These are phyloP conservation scores for Drosophila nr. perissopoda DNA, from an alignment of 2,888 invertebrate genomes.

Conservation along the genomic window DNA sequence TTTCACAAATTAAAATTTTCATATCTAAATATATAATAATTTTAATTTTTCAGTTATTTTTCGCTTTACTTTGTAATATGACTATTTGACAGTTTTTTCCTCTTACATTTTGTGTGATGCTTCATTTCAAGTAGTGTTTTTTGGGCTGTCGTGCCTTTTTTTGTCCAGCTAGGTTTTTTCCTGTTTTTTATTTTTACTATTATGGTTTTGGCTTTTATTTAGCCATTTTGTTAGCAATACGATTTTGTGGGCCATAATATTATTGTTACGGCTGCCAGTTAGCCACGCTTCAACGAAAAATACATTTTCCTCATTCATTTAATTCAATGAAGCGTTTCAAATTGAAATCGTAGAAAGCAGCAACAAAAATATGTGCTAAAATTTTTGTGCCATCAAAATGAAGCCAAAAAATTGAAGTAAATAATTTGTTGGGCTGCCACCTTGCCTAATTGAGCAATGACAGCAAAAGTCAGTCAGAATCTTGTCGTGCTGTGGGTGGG, in stretches of 20 bases:
- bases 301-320: conserved; percentile 60
- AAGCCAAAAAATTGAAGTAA: conserved; percentile 33
- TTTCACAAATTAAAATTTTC: background rate
- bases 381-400: conserved; percentile 24
- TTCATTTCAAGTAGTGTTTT: background rate
- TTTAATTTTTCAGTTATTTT: background rate
- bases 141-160: background rate
- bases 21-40: background rate
- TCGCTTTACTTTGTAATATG: background rate
- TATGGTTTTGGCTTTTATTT: conserved; percentile 73
- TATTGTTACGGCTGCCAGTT: conserved; percentile 75
- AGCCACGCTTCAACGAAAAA: conserved; percentile 57
- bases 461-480: conserved; percentile 45
- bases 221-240: conserved; percentile 77
- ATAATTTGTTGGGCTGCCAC: conserved; percentile 23
- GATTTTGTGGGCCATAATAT: conserved; percentile 79
- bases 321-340: conserved; percentile 79
- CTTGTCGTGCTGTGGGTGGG: background rate
- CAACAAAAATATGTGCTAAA: conserved; percentile 57
- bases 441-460: conserved; percentile 68
- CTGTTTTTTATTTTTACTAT: conserved; percentile 48
- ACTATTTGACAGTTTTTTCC: background rate
- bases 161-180: background rate
- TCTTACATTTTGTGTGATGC: background rate
- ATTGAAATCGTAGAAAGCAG: conserved; percentile 75